These are phyloP conservation scores for Miichthys miiuy DNA, from an alignment of 2,797 vertebrate species.

Conservation along the genomic window DNA sequence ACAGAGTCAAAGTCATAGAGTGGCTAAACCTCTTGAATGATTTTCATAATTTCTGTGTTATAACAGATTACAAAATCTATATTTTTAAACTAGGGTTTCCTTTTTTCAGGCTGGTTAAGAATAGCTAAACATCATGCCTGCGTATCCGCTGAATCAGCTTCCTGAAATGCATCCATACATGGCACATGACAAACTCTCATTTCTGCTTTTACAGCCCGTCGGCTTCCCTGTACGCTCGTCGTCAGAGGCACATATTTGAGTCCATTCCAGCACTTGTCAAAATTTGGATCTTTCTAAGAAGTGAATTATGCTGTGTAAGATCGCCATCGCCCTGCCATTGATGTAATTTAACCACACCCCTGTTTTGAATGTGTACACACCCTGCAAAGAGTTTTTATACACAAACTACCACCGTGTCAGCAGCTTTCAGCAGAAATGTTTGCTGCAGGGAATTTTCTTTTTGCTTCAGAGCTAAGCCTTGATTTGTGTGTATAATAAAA, in stretches of 20 bases:
- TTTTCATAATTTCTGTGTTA: neutral
- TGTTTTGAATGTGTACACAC: slow-evolving; percentile 5
- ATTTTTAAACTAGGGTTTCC: slow-evolving; percentile 20
- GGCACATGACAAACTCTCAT: slow-evolving; percentile 76
- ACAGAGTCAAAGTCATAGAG: neutral
- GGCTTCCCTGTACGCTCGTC: slow-evolving; percentile 18
- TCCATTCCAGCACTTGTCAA: neutral
- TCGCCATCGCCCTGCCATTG: neutral
- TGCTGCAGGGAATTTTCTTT: no score
- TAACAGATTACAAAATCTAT: neutral
- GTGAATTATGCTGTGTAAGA: neutral
- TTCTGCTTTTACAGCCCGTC: slow-evolving; percentile 74
- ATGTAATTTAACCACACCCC: slow-evolving; percentile 13
- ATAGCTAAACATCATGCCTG: slow-evolving; percentile 44
- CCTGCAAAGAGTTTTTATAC: neutral
- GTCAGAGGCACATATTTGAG: neutral
- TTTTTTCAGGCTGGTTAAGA: slow-evolving; percentile 40
- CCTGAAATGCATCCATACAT: slow-evolving; percentile 59
- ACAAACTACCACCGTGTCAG: neutral
- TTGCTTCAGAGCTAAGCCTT: neutral
- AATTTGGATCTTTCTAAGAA: slow-evolving; percentile 46
- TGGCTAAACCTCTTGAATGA: no score
- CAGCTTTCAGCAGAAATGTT: neutral
- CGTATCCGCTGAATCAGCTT: slow-evolving; percentile 74
- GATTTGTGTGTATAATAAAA: neutral